Percentiles rank a stretch among this genome's conserved stretches.
phyloP scores from a whole-genome alignment of 2,113 vertebrate species.

The Onychostruthus taczanowskii region DNA sequence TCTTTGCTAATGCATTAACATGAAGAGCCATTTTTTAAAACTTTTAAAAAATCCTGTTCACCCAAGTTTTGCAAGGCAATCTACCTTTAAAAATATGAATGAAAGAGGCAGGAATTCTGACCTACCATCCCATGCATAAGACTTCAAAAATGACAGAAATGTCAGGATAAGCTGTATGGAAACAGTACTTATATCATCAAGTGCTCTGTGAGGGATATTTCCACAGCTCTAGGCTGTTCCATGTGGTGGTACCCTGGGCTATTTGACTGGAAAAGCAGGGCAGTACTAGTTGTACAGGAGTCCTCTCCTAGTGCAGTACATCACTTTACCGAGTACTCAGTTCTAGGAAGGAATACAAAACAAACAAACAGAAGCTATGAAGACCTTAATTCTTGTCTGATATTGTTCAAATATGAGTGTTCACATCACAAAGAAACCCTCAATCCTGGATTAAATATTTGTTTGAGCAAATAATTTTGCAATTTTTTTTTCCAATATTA shows the following conservation, averaged over 20 bases:
- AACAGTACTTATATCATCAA: not conserved
- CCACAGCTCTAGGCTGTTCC: not conserved
- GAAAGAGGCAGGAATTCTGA: not conserved
- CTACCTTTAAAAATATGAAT: not conserved
- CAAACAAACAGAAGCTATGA: not conserved
- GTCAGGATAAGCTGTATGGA: not conserved
- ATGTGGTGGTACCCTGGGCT: not conserved
- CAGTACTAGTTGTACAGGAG: not conserved
- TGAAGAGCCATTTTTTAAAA: not conserved
- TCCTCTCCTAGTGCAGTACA: not conserved
- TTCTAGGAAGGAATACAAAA: not conserved
- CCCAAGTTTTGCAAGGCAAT: not conserved
- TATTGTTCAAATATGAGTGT: not conserved
- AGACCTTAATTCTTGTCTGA: not conserved
- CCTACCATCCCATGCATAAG: accelerated
- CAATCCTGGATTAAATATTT: not conserved
- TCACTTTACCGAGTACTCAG: accelerated
- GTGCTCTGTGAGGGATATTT: not conserved
- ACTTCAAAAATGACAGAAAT: not conserved
- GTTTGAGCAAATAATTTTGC: not conserved
- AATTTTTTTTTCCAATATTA: not conserved
- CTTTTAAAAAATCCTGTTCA: not conserved
- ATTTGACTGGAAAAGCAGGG: not conserved
- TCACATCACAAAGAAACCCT: not conserved
- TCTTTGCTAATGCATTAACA: not conserved